Evolutionary conservation across 2,113 vertebrate species (phyloP), one percentile per base, ranked within the genome.

Genomic region (Ammodytes dubius): DNA sequence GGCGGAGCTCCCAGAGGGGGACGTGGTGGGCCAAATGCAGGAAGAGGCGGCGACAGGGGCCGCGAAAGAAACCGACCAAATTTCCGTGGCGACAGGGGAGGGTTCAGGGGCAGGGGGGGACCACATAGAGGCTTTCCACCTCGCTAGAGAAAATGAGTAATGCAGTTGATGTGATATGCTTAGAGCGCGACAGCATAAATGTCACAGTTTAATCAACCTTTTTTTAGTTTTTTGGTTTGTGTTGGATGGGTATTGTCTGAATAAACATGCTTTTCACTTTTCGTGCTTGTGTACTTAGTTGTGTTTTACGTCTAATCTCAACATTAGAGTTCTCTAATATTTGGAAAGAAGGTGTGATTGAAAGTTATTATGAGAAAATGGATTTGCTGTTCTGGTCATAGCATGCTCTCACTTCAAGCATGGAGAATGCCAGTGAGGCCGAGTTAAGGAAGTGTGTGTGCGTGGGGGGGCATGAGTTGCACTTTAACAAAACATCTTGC

Each of bases 51-150:
- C 7, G 97, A 98, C 72, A 92, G 97, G 58, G 97, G 97, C 76
- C 94, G 98, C 37, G 98, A 99, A 79, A 96, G 98, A 91, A 99
- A 98, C 85, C 93, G 98, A 50, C 97, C 97, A 66, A 98, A 97
- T 87, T 99, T 99, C 79, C 95, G 98, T 1, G 97, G 98, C 0
- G 98, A 99, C 77, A 93, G 98, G 40, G 98, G 98, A 0, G 96
- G 97, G 53, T 99, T 99, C 89, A 89, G 98, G 76, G 97, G 98
- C 2, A 95, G 98, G 0, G 98, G 98, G 43, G 97, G 96, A 0
- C 95, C 95, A 10, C 98, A 99, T n/a, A 94, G 98, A 37, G 98
- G 98, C 39, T 99, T 99, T 69, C 96, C 96, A 7, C 97, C 97
- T 17, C 96, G 97, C 56, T 99, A 95, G 91, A 64, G 19, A 3